Base-by-base conservation (phyloP, 1,140 invertebrate species). In the Platyura marginata region DNA sequence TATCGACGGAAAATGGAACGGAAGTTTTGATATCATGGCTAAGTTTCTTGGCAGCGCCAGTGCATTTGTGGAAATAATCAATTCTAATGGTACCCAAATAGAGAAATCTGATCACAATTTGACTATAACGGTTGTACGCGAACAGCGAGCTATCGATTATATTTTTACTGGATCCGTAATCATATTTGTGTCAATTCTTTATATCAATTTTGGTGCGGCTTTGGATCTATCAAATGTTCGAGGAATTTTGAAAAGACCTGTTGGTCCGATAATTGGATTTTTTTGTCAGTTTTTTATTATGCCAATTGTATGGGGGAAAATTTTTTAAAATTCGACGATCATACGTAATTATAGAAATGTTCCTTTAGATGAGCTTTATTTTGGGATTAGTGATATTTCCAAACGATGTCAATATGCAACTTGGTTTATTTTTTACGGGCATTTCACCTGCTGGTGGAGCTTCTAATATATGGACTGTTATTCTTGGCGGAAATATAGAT, bases 141-240 rank as follows among this genome's bases (percentile, higher is more conserved):
- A n/a, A n/a, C n/a, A 74, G 43, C 59, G 77, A 35, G 44, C 71
- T 16, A 70, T 90, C 16, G 86, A 91, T 55, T 69, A 63, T 5
- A 60, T 85, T 15, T 94, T 93, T 50, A 78, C 80, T 0, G 69
- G 63, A 32, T 83, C 81, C 43, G 77, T 93, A 4, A 77, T 78
- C 8, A 59, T 74, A 38, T 68, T 95, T 36, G 84, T 93, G 40
- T 77, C 79, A 1, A 64, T 92, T 37, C 76, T 91, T 46, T 94
- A 89, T 55, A 81, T 94, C 36, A 92, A 94, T 62, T 93, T 94
- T 67, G 91, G 91, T 1, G 92, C 88, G 59, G 86, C 89, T 0
- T 69, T 94, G 53, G 79, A 91, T 55, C 74, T 85, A 67, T 53
- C 65, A 1, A 71, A 81, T 3, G 69, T 93, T 3, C 74, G 71